Conservation (phyloP, 92 coral and sea anemone genomes). For the Zoanthus sansibaricus region DNA sequence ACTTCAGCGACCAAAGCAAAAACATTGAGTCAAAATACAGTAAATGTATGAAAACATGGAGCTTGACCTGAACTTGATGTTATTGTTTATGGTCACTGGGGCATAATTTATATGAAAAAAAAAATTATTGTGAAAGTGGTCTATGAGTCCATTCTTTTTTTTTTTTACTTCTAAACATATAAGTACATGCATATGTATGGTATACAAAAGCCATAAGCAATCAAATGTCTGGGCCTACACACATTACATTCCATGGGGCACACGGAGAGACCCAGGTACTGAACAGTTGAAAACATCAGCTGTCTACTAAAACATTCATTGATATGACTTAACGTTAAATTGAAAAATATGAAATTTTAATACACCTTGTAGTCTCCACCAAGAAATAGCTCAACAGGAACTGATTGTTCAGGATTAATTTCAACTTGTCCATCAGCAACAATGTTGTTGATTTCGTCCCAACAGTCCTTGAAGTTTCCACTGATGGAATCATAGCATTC, state of each 20-base stretch:
- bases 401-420: conserved; percentile 56
- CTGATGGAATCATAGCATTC: conserved; percentile 53
- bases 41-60: no score
- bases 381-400: conserved; percentile 65
- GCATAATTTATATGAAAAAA: no score
- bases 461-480: conserved; percentile 49
- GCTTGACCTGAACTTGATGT: no score
- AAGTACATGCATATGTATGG: not conserved
- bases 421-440: conserved; percentile 64
- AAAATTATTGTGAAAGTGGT: no score
- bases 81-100: no score
- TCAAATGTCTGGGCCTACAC: not conserved
- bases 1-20: no score
- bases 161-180: not conserved
- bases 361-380: conserved; percentile 62
- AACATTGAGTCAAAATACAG: no score
- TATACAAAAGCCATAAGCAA: no score
- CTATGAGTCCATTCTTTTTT: no score
- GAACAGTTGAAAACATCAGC: not conserved
- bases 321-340: not conserved
- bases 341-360: not conserved
- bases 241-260: not conserved
- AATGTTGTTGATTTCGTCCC: conserved; percentile 62
- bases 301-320: not conserved
- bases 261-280: not conserved